phyloP scores from a whole-genome alignment of 2,113 vertebrate genomes.

The Numida meleagris region DNA sequence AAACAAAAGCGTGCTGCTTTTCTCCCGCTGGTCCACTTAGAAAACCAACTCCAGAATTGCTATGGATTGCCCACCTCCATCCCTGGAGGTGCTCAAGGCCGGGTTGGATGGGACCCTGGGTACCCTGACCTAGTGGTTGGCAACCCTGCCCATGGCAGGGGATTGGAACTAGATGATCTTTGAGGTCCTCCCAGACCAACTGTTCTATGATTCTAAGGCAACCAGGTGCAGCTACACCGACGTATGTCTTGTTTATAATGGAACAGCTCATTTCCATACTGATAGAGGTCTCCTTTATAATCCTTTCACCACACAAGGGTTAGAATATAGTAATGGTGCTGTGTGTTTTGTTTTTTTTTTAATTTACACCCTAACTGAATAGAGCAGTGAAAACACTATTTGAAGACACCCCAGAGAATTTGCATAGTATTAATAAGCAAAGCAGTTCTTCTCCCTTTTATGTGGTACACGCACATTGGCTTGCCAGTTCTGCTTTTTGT shows the following conservation, averaged over 20 bases:
- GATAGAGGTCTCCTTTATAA: background rate
- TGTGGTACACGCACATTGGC: constrained; percentile 45
- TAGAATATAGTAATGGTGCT: background rate
- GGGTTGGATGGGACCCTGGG: too few relatives aligned
- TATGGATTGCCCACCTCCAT: background rate
- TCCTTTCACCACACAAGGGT: background rate
- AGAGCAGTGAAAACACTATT: constrained; percentile 50
- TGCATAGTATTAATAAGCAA: constrained; percentile 51
- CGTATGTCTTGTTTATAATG: background rate
- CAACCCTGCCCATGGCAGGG: too few relatives aligned
- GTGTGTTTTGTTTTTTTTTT: background rate
- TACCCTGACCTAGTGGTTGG: too few relatives aligned
- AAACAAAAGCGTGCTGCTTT: background rate
- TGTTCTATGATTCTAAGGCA: background rate
- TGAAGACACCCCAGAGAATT: constrained; percentile 48
- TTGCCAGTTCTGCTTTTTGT: constrained; percentile 29
- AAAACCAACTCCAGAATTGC: background rate
- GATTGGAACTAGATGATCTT: too few relatives aligned
- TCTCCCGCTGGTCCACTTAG: background rate
- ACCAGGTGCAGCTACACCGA: background rate
- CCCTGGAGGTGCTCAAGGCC: too few relatives aligned
- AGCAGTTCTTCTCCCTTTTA: constrained; percentile 53
- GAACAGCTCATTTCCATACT: background rate
- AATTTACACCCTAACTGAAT: constrained; percentile 4
- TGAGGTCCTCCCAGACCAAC: too few relatives aligned